A percentile compares a stretch with the other conserved stretches of the same genome.
Evolutionary conservation across 2,797 vertebrate species (phyloP).

Genomic region (Ceyx erithaca): DNA sequence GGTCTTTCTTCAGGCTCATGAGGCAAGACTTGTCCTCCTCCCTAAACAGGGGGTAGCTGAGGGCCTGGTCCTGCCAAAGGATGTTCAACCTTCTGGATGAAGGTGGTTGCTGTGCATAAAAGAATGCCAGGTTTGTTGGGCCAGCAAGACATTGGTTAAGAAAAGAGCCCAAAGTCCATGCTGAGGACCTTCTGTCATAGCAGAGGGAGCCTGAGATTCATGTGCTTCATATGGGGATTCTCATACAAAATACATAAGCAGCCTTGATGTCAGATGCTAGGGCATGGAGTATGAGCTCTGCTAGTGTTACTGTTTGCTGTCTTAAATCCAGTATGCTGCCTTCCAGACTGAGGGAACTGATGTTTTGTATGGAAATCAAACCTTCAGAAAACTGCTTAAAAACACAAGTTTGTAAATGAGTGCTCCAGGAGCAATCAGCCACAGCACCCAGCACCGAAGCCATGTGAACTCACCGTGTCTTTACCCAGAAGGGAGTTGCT

Average conservation of each 20-base stretch:
- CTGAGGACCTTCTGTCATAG: not conserved
- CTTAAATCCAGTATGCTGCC: not conserved
- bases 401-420: not conserved
- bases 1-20: not conserved
- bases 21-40: not conserved
- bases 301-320: rapidly evolving
- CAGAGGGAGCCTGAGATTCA: not conserved
- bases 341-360: not conserved
- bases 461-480: rapidly evolving
- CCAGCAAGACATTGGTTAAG: not conserved
- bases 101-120: not conserved
- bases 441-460: not conserved
- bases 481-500: not conserved
- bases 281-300: not conserved
- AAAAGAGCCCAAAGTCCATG: not conserved
- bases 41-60: rapidly evolving
- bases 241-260: not conserved
- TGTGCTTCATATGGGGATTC: not conserved
- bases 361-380: not conserved
- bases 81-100: rapidly evolving
- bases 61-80: not conserved
- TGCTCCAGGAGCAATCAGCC: not conserved
- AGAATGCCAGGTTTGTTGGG: not conserved
- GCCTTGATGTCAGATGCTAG: not conserved
- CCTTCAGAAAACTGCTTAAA: not conserved